Conservation (phyloP, 2,797 vertebrate genomes). For the Rhabdomys pumilio region DNA sequence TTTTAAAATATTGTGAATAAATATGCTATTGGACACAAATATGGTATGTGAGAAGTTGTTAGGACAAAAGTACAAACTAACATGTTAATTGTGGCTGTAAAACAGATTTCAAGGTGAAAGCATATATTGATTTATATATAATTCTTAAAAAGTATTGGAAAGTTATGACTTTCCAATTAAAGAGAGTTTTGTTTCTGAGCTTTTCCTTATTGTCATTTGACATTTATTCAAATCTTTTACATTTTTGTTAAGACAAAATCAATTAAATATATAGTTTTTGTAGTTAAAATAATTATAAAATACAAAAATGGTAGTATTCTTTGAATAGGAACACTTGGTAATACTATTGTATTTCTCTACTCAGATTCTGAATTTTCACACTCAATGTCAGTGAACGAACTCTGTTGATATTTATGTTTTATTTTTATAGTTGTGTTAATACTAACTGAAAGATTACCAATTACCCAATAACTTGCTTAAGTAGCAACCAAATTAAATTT, state of each 20-base stretch:
- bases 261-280: neutral
- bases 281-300: neutral
- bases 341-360: neutral
- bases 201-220: neutral
- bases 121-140: neutral
- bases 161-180: neutral
- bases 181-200: neutral
- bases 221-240: neutral
- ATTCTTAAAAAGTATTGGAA: neutral
- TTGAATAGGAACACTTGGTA: neutral
- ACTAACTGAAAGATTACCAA: neutral
- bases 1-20: neutral
- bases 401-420: neutral
- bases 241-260: neutral
- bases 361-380: neutral
- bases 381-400: neutral
- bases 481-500: neutral
- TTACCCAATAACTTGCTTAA: neutral
- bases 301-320: neutral
- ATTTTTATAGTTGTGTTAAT: neutral
- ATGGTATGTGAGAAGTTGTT: neutral
- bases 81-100: neutral
- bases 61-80: neutral
- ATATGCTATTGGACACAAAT: neutral
- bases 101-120: neutral